phyloP scores from a whole-genome alignment of 2,113 vertebrate genomes.

The Brachypodius melanocephalos region DNA sequence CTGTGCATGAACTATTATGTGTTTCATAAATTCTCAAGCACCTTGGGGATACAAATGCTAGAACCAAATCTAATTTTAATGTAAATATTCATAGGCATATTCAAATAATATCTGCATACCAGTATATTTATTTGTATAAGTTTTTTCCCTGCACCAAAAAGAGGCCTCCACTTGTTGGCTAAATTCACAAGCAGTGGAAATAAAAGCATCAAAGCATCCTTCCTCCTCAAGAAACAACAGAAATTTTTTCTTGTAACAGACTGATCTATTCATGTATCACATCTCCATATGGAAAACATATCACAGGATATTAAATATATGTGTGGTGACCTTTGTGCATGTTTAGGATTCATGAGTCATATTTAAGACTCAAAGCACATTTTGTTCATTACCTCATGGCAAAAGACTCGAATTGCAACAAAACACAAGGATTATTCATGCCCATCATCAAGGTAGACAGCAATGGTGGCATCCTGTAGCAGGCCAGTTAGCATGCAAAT shows the following conservation, averaged over 20 bases:
- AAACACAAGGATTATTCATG: background rate
- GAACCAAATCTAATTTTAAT: constrained; percentile 1
- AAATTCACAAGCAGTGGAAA: background rate
- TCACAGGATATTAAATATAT: background rate
- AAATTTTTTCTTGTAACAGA: background rate
- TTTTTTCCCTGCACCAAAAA: background rate
- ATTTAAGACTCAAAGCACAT: background rate
- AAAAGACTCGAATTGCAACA: background rate
- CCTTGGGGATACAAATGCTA: background rate
- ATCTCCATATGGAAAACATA: background rate
- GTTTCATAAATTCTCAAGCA: constrained; percentile 11
- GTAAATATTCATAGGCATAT: background rate
- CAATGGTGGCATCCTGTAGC: background rate
- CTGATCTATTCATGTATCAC: background rate
- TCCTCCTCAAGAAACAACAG: background rate
- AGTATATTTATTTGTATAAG: background rate
- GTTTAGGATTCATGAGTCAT: background rate
- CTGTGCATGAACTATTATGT: background rate
- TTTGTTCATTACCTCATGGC: background rate
- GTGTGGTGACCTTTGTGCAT: background rate
- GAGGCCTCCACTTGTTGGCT: background rate
- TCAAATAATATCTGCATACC: background rate
- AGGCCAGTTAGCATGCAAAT: background rate
- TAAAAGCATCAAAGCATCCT: background rate
- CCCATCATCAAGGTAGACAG: background rate